Evolutionary conservation across 2,888 invertebrate genomes (phyloP), one percentile per base, ranked within the genome.

Genomic region (Drosophila mimetica): DNA sequence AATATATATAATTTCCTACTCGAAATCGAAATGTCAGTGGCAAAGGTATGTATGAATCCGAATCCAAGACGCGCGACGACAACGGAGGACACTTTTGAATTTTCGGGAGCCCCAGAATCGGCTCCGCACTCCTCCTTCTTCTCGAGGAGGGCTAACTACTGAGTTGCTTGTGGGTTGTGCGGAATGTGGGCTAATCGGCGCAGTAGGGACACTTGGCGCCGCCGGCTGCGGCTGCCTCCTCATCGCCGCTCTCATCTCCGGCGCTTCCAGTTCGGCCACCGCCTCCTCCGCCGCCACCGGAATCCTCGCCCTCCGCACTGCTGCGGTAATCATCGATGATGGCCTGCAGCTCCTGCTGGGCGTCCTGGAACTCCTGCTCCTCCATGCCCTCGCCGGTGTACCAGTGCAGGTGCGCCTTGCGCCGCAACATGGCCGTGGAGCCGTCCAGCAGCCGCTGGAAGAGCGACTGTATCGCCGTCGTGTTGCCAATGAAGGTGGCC

Each of bases 311-410:
- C 2, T 74, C 77, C 18, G 70, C 79, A 13, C 79, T 86, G 16
- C 61, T 46, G 2, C 77, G 78, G 53, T 96, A 96, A 77, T 96
- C 95, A 0, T 94, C 94, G 22, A 95, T 93, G 22, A 95, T 91
- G 64, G 94, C 94, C 86, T 94, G 95, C 94, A 97, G 94, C 92
- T 96, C 96, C 81, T 95, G 94, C 89, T 96, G 96, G 0, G 96
- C 96, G 87, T 96, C 96, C 0, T 95, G 95, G 91, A 97, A 96
- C 90, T 97, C 96, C 94, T 95, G 94, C 90, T 96, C 96, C 89
- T 97, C 96, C 96, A 96, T 96, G 22, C 96, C 96, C 90, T 96
- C 96, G 11, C 96, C 96, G 0, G 95, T 96, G 92, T 96, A 97
- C 96, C 96, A 96, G 91, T 97, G 96, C 22, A 97, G 92, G 93